phyloP scores from a whole-genome alignment of 2,888 invertebrate species.

The Chymomyza amoena region DNA sequence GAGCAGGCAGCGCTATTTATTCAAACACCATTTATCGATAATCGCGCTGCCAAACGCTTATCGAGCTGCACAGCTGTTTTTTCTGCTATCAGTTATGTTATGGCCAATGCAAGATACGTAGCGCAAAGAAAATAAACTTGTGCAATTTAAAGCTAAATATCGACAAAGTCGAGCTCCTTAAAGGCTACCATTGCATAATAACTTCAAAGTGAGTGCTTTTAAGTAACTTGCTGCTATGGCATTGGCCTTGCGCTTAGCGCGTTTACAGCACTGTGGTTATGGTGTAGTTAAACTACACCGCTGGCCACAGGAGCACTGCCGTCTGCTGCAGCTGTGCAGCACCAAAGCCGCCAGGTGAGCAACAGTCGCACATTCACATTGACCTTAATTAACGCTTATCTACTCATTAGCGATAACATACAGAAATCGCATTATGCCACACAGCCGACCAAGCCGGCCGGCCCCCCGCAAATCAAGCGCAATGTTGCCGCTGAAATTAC shows the following conservation, averaged over 20 bases:
- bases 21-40: not conserved
- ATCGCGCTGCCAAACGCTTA: not conserved
- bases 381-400: not conserved
- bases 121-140: slow-evolving; percentile 10
- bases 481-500: slow-evolving; percentile 64
- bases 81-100: not conserved
- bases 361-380: slow-evolving; percentile 46
- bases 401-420: slow-evolving; percentile 26
- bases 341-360: slow-evolving; percentile 37
- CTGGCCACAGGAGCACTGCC: slow-evolving; percentile 49
- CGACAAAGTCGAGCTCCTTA: slow-evolving; percentile 42
- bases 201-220: not conserved
- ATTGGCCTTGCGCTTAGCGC: slow-evolving; percentile 63
- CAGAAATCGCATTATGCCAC: slow-evolving; percentile 35
- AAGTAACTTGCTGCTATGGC: slow-evolving; percentile 49
- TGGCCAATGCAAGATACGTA: not conserved
- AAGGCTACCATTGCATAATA: slow-evolving; percentile 61
- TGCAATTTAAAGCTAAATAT: slow-evolving; percentile 22
- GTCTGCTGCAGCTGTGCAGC: slow-evolving; percentile 31
- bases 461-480: slow-evolving; percentile 52
- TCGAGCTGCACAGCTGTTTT: not conserved
- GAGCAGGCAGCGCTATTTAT: slow-evolving; percentile 27
- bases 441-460: slow-evolving; percentile 16
- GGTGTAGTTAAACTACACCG: slow-evolving; percentile 13
- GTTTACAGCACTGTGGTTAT: slow-evolving; percentile 27